A percentile compares a stretch with the other conserved stretches of the same genome.
These are phyloP conservation scores for Chrysogorgia sp. DNA, from an alignment of 92 coral and sea anemone genomes.

Conservation along the genomic window DNA sequence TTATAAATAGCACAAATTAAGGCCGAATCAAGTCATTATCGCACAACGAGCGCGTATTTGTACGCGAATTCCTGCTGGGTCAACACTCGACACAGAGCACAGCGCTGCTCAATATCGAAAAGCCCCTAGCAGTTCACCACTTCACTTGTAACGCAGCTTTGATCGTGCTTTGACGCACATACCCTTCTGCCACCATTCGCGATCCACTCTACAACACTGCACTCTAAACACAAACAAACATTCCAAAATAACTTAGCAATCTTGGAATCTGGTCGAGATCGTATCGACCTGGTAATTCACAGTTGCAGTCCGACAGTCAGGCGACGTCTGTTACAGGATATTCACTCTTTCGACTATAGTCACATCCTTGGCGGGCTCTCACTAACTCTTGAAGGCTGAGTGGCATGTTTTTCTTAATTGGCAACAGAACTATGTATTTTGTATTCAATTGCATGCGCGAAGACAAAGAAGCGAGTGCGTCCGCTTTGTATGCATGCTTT, in stretches of 20 bases:
- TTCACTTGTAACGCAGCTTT: too few species aligned
- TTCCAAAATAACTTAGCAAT: neutral
- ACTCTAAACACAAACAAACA: neutral
- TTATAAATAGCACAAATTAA: neutral
- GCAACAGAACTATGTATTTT: neutral
- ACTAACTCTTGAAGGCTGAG: neutral
- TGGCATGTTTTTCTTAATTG: neutral
- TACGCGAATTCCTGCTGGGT: neutral
- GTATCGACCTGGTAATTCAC: neutral
- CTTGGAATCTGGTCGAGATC: neutral
- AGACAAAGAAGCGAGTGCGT: neutral
- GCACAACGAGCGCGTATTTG: neutral
- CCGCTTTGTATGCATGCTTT: neutral
- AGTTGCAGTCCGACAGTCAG: neutral
- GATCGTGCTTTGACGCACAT: too few species aligned
- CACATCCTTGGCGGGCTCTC: too few species aligned
- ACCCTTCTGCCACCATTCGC: too few species aligned
- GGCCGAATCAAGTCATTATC: slow-evolving; percentile 2
- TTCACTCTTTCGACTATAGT: too few species aligned
- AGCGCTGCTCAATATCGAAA: too few species aligned
- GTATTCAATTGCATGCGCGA: neutral
- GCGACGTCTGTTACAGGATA: neutral
- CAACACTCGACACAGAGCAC: too few species aligned
- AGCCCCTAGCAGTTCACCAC: too few species aligned
- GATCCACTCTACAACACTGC: too few species aligned